Evolutionary conservation across 1,140 invertebrate genomes (phyloP).

Genomic region (Brachionus plicatilis): DNA sequence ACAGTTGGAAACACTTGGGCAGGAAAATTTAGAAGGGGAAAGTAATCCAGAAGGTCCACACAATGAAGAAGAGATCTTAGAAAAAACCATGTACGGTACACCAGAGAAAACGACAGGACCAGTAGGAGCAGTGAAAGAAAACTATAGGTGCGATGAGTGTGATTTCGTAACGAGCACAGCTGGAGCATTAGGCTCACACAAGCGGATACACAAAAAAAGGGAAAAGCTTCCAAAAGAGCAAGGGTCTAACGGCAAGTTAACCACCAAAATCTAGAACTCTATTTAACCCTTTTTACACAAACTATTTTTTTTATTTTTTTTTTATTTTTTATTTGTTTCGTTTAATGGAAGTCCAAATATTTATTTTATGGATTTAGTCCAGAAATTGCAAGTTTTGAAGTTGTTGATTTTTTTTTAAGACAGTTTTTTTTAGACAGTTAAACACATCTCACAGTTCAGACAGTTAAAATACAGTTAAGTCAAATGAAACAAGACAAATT

Average conservation of each 20-base stretch:
- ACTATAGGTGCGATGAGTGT: background rate
- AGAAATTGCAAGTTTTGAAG: background rate
- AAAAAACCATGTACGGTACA: background rate
- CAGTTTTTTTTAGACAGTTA: background rate
- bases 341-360: background rate
- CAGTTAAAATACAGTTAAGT: too few relatives aligned
- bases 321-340: background rate
- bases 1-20: background rate
- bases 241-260: background rate
- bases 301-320: background rate
- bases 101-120: background rate
- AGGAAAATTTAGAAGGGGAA: background rate
- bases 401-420: background rate
- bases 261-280: background rate
- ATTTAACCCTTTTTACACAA: background rate
- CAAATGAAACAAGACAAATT: background rate
- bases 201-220: background rate
- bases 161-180: too few relatives aligned
- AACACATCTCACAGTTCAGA: background rate
- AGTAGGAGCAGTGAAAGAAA: background rate
- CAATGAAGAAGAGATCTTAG: background rate
- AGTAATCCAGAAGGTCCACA: background rate
- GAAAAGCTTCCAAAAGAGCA: background rate
- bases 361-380: background rate
- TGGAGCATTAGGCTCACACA: background rate